Conservation (phyloP, 2,113 vertebrate species). For the Arenaria interpres region DNA sequence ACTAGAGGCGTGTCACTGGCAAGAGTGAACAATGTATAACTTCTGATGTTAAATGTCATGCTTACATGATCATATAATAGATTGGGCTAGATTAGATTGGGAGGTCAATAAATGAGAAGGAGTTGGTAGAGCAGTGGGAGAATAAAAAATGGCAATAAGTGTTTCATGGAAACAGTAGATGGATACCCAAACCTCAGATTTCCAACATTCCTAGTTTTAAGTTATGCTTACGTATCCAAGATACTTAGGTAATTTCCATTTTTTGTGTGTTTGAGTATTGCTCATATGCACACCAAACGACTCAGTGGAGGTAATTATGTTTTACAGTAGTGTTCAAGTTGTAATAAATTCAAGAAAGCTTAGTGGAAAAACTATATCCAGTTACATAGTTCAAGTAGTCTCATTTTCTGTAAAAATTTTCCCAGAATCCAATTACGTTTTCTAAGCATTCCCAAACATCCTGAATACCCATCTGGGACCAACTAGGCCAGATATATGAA, state of each 20-base stretch:
- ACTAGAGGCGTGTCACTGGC: background rate
- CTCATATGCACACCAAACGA: accelerated
- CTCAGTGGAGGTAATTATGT: background rate
- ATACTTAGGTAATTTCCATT: background rate
- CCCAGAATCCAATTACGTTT: background rate
- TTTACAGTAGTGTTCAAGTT: background rate
- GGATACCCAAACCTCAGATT: background rate
- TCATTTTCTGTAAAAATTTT: background rate
- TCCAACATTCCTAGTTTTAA: background rate
- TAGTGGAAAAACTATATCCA: background rate
- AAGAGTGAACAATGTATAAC: too few relatives aligned
- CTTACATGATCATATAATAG: background rate
- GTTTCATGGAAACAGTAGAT: background rate
- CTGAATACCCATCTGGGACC: background rate
- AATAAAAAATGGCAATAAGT: background rate
- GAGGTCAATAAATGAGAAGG: background rate
- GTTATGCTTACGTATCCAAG: background rate
- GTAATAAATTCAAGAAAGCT: background rate
- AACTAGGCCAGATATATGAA: background rate
- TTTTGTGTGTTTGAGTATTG: background rate
- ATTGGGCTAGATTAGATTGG: background rate
- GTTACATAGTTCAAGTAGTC: background rate
- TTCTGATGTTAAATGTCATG: background rate
- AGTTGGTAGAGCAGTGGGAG: background rate
- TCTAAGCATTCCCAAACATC: background rate